Conservation (phyloP, 2,113 vertebrate genomes). For the Eulacestoma nigropectus region DNA sequence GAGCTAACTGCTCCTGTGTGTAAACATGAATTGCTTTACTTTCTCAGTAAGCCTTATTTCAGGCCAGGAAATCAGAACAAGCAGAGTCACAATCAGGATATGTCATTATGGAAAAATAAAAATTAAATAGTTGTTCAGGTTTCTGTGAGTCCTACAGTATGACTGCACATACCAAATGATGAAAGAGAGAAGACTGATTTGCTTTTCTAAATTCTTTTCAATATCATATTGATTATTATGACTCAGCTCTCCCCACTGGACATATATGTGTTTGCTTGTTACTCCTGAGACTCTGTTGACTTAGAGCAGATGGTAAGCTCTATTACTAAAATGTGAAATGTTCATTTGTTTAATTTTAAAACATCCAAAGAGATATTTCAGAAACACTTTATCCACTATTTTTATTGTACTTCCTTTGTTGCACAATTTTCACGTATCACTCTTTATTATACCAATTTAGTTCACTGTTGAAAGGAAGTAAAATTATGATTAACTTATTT, state of each 20-base stretch:
- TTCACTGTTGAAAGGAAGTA: background rate
- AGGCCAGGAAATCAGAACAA: background rate
- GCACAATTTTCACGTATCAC: background rate
- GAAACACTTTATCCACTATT: background rate
- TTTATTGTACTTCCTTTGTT: background rate
- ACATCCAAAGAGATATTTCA: background rate
- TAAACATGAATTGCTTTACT: background rate
- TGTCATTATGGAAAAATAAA: background rate
- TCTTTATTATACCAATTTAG: background rate
- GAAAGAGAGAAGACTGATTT: background rate
- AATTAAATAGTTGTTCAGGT: background rate
- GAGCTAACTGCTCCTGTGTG: background rate
- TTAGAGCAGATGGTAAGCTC: background rate
- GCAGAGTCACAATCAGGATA: background rate
- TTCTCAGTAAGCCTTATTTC: background rate
- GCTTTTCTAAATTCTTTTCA: background rate
- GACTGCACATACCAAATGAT: background rate
- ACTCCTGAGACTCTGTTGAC: background rate
- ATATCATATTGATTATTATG: background rate
- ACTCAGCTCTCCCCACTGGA: fast-evolving
- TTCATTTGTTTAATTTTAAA: background rate
- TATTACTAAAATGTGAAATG: background rate
- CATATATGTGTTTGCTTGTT: background rate
- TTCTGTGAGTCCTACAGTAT: background rate
- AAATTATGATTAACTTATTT: background rate